Evolutionary conservation across 1,140 invertebrate genomes (phyloP).

Genomic region (Microplitis demolitor): DNA sequence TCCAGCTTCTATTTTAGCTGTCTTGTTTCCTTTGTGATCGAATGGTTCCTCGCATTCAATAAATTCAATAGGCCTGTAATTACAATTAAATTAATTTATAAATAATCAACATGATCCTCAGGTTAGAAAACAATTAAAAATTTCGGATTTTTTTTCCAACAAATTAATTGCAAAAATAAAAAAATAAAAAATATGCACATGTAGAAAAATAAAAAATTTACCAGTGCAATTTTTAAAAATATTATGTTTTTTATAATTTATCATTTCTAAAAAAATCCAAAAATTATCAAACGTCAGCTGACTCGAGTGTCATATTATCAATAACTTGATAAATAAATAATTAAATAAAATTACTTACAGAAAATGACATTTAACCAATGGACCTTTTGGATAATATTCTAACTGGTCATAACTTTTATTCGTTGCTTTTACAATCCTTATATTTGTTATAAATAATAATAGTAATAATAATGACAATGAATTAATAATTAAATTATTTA

Average conservation of each 20-base stretch:
- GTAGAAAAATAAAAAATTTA: too few species aligned
- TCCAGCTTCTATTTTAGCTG: constrained; percentile 80
- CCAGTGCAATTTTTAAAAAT: too few species aligned
- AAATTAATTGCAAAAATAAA: neutral
- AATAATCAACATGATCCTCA: neutral
- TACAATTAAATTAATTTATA: constrained; percentile 43
- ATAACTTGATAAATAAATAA: neutral
- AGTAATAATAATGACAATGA: too few species aligned
- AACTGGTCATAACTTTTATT: constrained; percentile 45
- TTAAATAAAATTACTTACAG: constrained; percentile 48
- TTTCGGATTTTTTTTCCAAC: neutral
- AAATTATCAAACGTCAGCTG: too few species aligned
- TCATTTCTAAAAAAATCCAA: too few species aligned
- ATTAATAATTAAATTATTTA: too few species aligned
- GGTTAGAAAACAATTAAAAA: neutral
- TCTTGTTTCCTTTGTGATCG: constrained; percentile 91
- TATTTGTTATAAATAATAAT: too few species aligned
- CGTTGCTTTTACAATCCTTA: neutral
- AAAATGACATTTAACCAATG: constrained; percentile 54
- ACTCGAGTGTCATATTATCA: neutral
- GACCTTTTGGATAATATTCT: constrained; percentile 53
- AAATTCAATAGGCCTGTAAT: constrained; percentile 83
- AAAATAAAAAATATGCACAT: too few species aligned
- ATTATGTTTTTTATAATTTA: too few species aligned
- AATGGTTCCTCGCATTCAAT: constrained; percentile 86